These are phyloP conservation scores for Lasioglossum calceatum DNA, from an alignment of 2,888 invertebrate species.

Conservation along the genomic window DNA sequence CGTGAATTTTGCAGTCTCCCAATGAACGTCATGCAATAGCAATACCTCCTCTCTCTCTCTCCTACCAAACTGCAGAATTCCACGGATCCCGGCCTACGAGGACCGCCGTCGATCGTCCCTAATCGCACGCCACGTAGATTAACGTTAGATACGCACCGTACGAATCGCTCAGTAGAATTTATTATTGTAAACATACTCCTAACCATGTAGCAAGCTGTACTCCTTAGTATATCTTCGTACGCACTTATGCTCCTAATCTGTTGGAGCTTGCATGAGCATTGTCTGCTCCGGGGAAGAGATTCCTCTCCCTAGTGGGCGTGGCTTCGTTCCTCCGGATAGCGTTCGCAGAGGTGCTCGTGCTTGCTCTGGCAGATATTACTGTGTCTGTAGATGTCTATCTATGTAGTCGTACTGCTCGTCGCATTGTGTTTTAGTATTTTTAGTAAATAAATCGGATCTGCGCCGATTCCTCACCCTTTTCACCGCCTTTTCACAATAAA, in stretches of 20 bases:
- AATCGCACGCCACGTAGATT: slow-evolving; percentile 26
- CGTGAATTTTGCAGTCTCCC: slow-evolving; percentile 4
- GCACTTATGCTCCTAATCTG: slow-evolving; percentile 3
- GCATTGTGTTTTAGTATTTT: slow-evolving; percentile 9
- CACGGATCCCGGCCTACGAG: slow-evolving; percentile 3
- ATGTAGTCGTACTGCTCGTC: slow-evolving; percentile 17
- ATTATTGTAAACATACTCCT: slow-evolving; percentile 16
- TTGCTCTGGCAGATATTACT: not conserved
- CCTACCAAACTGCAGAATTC: not conserved
- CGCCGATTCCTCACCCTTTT: slow-evolving; percentile 39
- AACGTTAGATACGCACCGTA: slow-evolving; percentile 7
- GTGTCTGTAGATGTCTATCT: slow-evolving; percentile 14
- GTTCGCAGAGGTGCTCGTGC: not conserved
- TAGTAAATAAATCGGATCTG: slow-evolving; percentile 44
- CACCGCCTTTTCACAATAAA: not conserved
- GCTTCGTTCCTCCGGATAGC: not conserved
- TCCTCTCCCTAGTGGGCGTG: not conserved
- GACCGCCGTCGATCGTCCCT: slow-evolving; percentile 9
- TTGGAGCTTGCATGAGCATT: not conserved
- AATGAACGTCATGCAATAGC: not conserved
- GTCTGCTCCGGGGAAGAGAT: not conserved
- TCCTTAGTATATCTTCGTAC: not conserved
- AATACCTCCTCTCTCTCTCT: not conserved
- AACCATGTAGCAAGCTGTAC: slow-evolving; percentile 36
- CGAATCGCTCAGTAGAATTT: not conserved